These are phyloP conservation scores for Epirrhoe tristata DNA, from an alignment of 2,888 invertebrate genomes.

Conservation along the genomic window DNA sequence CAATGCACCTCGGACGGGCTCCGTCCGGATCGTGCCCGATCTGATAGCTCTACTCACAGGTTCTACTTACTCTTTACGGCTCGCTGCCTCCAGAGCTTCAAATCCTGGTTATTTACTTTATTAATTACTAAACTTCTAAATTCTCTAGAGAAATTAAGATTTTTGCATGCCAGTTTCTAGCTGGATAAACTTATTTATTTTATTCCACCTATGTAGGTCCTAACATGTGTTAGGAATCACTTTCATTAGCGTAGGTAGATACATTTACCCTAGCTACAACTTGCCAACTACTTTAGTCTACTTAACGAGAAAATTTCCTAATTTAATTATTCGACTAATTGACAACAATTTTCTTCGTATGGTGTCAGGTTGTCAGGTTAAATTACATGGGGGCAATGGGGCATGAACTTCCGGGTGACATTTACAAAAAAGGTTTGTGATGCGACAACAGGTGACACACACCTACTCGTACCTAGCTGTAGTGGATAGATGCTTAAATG, in stretches of 20 bases:
- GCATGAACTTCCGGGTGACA: conserved; percentile 32
- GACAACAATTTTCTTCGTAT: conserved; percentile 1
- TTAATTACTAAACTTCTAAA: conserved; percentile 6
- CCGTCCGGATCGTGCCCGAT: conserved; percentile 65
- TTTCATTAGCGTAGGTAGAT: background rate
- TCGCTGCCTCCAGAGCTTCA: conserved; percentile 44
- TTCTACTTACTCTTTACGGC: conserved; percentile 47
- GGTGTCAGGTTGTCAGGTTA: conserved; percentile 17
- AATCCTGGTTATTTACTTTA: conserved; percentile 28
- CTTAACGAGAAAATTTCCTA: conserved; percentile 6
- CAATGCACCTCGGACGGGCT: conserved; percentile 60
- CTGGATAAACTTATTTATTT: background rate
- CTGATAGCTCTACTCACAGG: conserved; percentile 56
- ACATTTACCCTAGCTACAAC: background rate
- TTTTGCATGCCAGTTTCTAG: too few relatives aligned
- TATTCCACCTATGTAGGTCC: background rate
- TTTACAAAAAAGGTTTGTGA: conserved; percentile 22
- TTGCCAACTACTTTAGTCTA: background rate
- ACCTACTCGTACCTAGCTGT: conserved; percentile 1
- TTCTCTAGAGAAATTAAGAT: background rate
- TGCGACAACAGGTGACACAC: conserved; percentile 30
- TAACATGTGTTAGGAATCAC: background rate
- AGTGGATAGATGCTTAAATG: conserved; percentile 17
- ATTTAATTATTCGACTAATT: conserved; percentile 7
- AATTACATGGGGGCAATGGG: conserved; percentile 21